These are phyloP conservation scores for Andrena haemorrhoa DNA, from an alignment of 2,888 invertebrate genomes.

Conservation along the genomic window DNA sequence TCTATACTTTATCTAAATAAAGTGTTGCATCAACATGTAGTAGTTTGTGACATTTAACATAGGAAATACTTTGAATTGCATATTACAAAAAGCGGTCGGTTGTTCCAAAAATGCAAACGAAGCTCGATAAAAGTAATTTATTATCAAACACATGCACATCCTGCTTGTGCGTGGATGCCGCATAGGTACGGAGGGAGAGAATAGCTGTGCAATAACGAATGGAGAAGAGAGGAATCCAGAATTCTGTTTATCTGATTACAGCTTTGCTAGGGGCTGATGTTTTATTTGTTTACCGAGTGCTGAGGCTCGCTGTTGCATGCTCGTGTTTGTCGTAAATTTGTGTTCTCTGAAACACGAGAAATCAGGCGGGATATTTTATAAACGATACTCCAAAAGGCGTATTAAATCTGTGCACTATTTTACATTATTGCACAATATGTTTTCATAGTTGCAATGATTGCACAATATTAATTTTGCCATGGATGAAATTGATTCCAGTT, in stretches of 20 bases:
- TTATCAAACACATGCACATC: neutral
- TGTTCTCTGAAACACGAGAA: slow-evolving; percentile 12
- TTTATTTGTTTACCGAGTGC: slow-evolving; percentile 28
- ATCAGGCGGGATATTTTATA: neutral
- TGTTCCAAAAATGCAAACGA: slow-evolving; percentile 10
- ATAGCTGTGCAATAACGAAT: slow-evolving; percentile 19
- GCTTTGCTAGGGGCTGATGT: neutral
- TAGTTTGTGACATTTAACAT: neutral
- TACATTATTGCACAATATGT: neutral
- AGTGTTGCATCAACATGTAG: neutral
- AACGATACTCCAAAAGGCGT: neutral
- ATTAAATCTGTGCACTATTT: neutral
- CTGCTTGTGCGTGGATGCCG: neutral
- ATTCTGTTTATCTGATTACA: slow-evolving; percentile 43
- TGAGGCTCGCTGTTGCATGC: neutral
- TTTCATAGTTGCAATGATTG: neutral
- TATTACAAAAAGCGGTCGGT: neutral
- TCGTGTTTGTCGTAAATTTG: slow-evolving; percentile 7
- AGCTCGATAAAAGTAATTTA: slow-evolving; percentile 39
- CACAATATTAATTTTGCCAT: too few relatives aligned
- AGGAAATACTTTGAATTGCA: neutral
- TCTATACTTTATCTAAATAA: too few relatives aligned
- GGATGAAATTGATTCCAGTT: too few relatives aligned
- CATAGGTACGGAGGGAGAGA: neutral
- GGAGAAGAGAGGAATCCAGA: slow-evolving; percentile 23